Base-by-base conservation (phyloP, 2,888 invertebrate genomes). In the Bugula neritina region DNA sequence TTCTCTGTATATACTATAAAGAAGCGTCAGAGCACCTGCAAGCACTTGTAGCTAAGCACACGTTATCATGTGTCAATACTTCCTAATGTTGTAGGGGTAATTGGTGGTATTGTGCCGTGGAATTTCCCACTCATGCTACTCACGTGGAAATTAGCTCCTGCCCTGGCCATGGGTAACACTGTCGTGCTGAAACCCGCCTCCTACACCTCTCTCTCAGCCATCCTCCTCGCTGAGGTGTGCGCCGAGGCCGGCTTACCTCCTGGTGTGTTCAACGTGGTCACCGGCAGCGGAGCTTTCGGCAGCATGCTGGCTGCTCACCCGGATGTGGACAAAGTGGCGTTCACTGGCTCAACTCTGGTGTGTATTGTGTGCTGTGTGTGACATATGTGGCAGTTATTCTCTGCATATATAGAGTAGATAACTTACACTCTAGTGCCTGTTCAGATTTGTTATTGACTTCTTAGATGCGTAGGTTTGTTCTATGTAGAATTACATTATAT, bases 151-250 rank as follows among this genome's bases (percentile, higher is more conserved):
- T 78, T 87, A 21, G 85, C 84, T 69, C 86, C 87, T 43, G 86
- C 86, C 29, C 77, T 87, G 72, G 87, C 87, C 27, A 84, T 85
- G 79, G 87, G 87, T 27, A 86, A 86, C 78, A 83, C 84, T 52
- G 83, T 87, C 23, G 79, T 86, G 21, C 77, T 87, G n/a, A 84
- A 86, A 74, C 84, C 86, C 21, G 84, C 84, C 27, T 80, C 84
- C 0, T 81, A 82, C 75, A 82, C 86, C 1, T 79, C 84, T 27
- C 80, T 85, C 23, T 79, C 84, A 71, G 84, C 84, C 5, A 78
- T 84, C 54, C 80, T 87, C 69, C 79, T 87, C 73, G 83, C 85
- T 63, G 85, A 87, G 74, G 79, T 87, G 27, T 86, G 86, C 76
- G 78, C 80, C 71, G 83, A 85, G 79, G 85, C 86, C 52, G 87